These are phyloP conservation scores for Xenops minutus DNA, from an alignment of 2,797 vertebrate species.

Conservation along the genomic window DNA sequence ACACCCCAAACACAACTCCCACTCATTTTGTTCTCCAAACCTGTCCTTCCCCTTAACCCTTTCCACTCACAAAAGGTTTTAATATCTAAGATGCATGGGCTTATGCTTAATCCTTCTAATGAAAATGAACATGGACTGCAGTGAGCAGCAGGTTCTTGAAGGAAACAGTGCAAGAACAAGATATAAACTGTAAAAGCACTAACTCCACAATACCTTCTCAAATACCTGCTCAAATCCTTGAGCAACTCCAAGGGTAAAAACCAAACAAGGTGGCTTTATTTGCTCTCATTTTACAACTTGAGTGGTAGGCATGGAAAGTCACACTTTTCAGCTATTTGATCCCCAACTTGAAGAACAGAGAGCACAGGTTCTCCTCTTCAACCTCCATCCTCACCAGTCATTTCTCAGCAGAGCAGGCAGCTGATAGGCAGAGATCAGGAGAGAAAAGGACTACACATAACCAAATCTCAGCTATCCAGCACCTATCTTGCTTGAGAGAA, in stretches of 20 bases:
- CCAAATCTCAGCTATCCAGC: neutral
- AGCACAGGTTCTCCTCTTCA: neutral
- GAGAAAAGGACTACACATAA: neutral
- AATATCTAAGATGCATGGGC: neutral
- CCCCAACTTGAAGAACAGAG: neutral
- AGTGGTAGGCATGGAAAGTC: neutral
- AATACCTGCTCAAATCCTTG: neutral
- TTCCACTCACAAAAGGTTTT: neutral
- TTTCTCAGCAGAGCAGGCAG: neutral
- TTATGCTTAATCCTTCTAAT: neutral
- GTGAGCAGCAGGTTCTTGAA: neutral
- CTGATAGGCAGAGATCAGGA: neutral
- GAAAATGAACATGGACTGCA: neutral
- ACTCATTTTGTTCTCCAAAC: neutral
- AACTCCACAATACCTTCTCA: neutral
- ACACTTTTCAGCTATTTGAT: neutral
- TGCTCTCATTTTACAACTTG: neutral
- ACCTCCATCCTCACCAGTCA: neutral
- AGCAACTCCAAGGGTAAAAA: neutral
- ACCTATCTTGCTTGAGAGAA: neutral
- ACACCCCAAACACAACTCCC: fast-evolving
- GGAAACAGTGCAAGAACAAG: neutral
- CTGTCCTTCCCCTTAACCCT: neutral
- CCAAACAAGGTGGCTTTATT: neutral
- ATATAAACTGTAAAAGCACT: neutral